Evolutionary conservation across 2,888 invertebrate species (phyloP).

Genomic region (Morinoia aosen): DNA sequence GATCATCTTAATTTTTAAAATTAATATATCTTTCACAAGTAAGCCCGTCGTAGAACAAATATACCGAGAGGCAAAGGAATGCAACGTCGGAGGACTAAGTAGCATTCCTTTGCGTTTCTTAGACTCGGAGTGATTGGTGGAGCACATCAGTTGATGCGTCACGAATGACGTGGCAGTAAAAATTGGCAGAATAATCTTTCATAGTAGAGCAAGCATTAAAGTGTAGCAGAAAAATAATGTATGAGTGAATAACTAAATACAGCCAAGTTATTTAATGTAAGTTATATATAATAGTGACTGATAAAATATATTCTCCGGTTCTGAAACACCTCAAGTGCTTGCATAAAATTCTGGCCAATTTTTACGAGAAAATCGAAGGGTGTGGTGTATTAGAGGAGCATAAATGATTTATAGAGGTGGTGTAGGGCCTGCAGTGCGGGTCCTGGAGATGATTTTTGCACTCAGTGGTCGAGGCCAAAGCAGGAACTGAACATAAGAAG

Average conservation of each 20-base stretch:
- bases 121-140: neutral
- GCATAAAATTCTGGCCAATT: neutral
- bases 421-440: neutral
- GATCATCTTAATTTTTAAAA: too few relatives aligned
- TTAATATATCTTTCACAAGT: neutral
- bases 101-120: neutral
- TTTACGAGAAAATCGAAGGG: neutral
- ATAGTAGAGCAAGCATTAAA: neutral
- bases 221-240: neutral
- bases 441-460: neutral
- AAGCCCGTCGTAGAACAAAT: neutral
- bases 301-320: neutral
- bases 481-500: constrained; percentile 17
- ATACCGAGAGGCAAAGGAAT: neutral
- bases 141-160: neutral
- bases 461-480: neutral
- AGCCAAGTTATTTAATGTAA: neutral
- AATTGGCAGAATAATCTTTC: neutral
- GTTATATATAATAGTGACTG: neutral
- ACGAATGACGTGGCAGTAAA: neutral
- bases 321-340: neutral
- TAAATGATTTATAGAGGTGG: neutral
- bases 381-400: too few relatives aligned
- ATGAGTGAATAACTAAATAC: neutral
- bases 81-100: neutral